Conservation (phyloP, 2,888 invertebrate species). For the Diadegma fenestrale region DNA sequence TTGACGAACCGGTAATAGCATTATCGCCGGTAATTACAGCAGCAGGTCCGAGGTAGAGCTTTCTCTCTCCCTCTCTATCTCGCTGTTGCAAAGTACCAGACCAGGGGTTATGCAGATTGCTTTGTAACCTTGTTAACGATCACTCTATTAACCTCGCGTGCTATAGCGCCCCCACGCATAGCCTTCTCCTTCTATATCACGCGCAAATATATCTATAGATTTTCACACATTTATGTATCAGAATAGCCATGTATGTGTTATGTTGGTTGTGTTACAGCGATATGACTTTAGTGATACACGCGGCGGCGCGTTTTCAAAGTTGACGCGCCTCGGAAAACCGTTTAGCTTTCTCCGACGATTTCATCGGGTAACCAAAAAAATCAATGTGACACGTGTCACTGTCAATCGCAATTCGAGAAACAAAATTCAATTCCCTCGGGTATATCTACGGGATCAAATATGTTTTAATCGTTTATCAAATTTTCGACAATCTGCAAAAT, state of each 20-base stretch:
- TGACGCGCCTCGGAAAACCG: slow-evolving; percentile 30
- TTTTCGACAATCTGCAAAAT: background rate
- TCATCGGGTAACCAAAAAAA: slow-evolving; percentile 8
- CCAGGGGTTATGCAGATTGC: slow-evolving; percentile 84
- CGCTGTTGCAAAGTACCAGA: slow-evolving; percentile 76
- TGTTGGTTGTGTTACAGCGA: slow-evolving; percentile 31
- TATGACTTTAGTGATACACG: slow-evolving; percentile 39
- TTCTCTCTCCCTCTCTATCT: slow-evolving; percentile 71
- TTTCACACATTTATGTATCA: slow-evolving; percentile 2
- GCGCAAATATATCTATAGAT: slow-evolving; percentile 17
- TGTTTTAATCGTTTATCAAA: background rate
- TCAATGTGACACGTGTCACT: background rate
- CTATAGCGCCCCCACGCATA: slow-evolving; percentile 61
- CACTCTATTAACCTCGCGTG: slow-evolving; percentile 82
- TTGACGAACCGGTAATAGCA: slow-evolving; percentile 81
- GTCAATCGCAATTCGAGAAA: background rate
- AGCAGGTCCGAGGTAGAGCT: slow-evolving; percentile 71
- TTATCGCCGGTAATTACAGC: slow-evolving; percentile 83
- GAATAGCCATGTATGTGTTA: background rate
- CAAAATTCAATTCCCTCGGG: background rate
- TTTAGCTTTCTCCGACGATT: slow-evolving; percentile 32
- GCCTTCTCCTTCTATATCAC: slow-evolving; percentile 14
- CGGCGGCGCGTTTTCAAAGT: slow-evolving; percentile 44
- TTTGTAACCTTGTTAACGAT: slow-evolving; percentile 84
- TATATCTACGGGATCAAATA: background rate